phyloP scores from a whole-genome alignment of 1,140 invertebrate genomes.

The Drosophila sproati region DNA sequence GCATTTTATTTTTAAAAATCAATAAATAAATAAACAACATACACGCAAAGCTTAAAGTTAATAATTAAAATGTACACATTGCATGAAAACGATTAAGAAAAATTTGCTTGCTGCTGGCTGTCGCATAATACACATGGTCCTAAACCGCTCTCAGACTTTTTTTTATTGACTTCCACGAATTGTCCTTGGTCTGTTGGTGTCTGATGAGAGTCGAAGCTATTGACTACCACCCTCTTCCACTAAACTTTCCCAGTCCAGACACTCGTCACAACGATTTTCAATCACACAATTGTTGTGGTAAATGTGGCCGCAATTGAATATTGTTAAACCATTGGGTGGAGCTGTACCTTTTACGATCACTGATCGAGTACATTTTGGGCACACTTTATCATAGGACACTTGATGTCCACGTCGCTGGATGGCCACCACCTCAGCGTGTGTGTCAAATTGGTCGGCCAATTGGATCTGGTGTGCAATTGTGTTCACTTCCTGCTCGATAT shows the following conservation, averaged over 20 bases:
- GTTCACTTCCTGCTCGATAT: slow-evolving; percentile 95
- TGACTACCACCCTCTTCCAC: slow-evolving; percentile 7
- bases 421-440: slow-evolving; percentile 92
- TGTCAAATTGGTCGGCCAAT: slow-evolving; percentile 94
- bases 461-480: slow-evolving; percentile 95
- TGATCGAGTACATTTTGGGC: slow-evolving; percentile 90
- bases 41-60: slow-evolving; percentile 42
- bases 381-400: slow-evolving; percentile 89
- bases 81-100: slow-evolving; percentile 14
- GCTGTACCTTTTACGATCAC: slow-evolving; percentile 87
- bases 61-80: slow-evolving; percentile 26
- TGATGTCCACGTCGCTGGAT: slow-evolving; percentile 92
- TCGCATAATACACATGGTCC: slow-evolving; percentile 11
- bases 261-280: slow-evolving; percentile 87
- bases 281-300: slow-evolving; percentile 95
- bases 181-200: slow-evolving; percentile 12
- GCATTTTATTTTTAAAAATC: slow-evolving; percentile 33
- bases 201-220: not conserved
- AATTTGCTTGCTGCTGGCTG: slow-evolving; percentile 2
- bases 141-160: slow-evolving; percentile 30
- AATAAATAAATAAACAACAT: slow-evolving; percentile 51
- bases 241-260: slow-evolving; percentile 58
- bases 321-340: slow-evolving; percentile 90
- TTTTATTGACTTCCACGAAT: slow-evolving; percentile 4
- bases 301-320: slow-evolving; percentile 95